A percentile compares a stretch with the other conserved stretches of the same genome.
phyloP scores from a whole-genome alignment of 2,797 vertebrate genomes.

The Sebastes ruberrimus region DNA sequence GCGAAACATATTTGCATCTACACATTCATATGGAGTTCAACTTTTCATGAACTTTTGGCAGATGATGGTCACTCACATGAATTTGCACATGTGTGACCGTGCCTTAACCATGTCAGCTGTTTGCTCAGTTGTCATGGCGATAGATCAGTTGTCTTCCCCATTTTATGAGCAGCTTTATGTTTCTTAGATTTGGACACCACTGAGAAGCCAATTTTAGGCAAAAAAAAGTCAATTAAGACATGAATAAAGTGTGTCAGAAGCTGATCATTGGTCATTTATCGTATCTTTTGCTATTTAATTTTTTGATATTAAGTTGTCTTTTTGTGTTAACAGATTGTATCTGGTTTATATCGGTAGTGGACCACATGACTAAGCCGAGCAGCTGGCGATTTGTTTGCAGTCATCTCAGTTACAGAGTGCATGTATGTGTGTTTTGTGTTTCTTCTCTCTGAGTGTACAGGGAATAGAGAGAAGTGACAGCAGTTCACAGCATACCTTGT shows the following conservation, averaged over 20 bases:
- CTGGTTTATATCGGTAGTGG: background rate
- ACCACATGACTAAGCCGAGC: background rate
- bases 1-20: background rate
- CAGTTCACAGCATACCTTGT: slow-evolving; percentile 30
- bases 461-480: slow-evolving; percentile 11
- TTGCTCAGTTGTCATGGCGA: no score
- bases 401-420: background rate
- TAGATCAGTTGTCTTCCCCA: no score
- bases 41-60: no score
- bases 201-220: background rate
- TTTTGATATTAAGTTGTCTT: background rate
- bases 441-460: background rate
- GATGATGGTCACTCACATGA: no score
- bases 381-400: slow-evolving; percentile 13
- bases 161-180: no score
- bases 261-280: background rate
- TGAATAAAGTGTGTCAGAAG: fast-evolving
- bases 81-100: no score
- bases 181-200: background rate
- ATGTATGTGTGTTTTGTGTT: background rate
- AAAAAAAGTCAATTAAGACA: background rate
- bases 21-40: background rate
- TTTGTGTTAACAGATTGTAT: background rate
- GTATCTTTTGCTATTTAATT: background rate
- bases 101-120: no score